phyloP scores from a whole-genome alignment of 2,113 vertebrate genomes.

The Progne subis region DNA sequence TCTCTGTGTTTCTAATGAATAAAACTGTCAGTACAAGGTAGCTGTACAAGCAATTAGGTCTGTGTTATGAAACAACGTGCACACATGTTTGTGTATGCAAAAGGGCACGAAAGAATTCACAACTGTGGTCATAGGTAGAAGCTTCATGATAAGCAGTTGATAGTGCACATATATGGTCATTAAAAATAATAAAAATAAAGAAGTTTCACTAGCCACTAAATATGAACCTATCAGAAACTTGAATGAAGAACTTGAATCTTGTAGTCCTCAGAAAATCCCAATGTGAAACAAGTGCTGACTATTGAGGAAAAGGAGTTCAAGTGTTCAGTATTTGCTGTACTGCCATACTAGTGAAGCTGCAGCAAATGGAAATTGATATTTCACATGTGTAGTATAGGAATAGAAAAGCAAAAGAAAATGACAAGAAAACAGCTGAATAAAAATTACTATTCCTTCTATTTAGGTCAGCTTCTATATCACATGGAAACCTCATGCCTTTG shows the following conservation, averaged over 20 bases:
- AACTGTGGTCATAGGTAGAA: not conserved
- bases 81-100: not conserved
- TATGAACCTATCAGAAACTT: not conserved
- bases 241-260: not conserved
- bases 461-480: not conserved
- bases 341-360: not conserved
- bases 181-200: not conserved
- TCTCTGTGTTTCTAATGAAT: not conserved
- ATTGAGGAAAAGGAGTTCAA: not conserved
- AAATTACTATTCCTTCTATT: not conserved
- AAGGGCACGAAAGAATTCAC: not conserved
- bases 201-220: not conserved
- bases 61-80: not conserved
- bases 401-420: not conserved
- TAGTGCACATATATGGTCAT: not conserved
- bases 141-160: not conserved
- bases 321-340: not conserved
- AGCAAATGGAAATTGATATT: not conserved
- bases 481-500: not conserved
- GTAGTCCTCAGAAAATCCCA: not conserved
- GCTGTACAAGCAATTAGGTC: not conserved
- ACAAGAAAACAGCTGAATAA: not conserved
- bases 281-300: not conserved
- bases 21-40: not conserved
- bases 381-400: not conserved